Base-by-base conservation (phyloP, 2,888 invertebrate genomes). In the Drosophila testacea region DNA sequence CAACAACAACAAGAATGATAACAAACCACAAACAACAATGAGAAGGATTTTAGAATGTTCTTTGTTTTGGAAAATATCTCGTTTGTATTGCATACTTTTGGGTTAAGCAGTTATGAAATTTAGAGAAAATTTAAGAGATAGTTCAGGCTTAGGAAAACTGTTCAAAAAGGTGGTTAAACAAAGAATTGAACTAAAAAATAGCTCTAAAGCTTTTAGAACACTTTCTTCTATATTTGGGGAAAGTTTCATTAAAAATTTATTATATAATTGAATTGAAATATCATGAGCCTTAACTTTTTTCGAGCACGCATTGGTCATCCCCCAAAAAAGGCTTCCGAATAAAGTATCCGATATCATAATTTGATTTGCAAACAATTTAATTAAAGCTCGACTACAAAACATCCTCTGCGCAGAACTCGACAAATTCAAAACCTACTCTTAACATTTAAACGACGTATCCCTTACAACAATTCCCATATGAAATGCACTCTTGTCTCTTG, bases 281-380 rank as follows among this genome's bases (percentile, higher is more conserved):
- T n/a, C n/a, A n/a, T n/a, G n/a, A n/a, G n/a, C n/a, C n/a, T n/a
- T n/a, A 16, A 16, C 16, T 16, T 16, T 16, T 16, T 16, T 16
- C 16, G 16, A 16, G 16, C 16, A 13, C 11, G 10, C 48, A 39
- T 13, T 34, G 32, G 2, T 4, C 46, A 28, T 4, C 27, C n/a
- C n/a, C 34, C 32, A 10, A 42, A 22, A 9, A 11, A 32, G 34
- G n/a, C 27, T 34, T 6, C 28, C 4, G 7, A 46, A 52, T 22
- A 64, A 69, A 65, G 42, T 87, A 85, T 85, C 79, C 54, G 51
- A 77, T 83, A 82, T 82, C 79, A 65, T 62, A 79, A 83, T 84
- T 87, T 77, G 66, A 78, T 70, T 70, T 70, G 66, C 54, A 60
- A 50, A 62, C 68, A 77, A 68, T 80, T 74, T 79, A 79, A 79